A percentile compares a stretch with the other conserved stretches of the same genome.
Conservation (phyloP, 2,113 vertebrate species). For the Microcebus ravelobensis region DNA sequence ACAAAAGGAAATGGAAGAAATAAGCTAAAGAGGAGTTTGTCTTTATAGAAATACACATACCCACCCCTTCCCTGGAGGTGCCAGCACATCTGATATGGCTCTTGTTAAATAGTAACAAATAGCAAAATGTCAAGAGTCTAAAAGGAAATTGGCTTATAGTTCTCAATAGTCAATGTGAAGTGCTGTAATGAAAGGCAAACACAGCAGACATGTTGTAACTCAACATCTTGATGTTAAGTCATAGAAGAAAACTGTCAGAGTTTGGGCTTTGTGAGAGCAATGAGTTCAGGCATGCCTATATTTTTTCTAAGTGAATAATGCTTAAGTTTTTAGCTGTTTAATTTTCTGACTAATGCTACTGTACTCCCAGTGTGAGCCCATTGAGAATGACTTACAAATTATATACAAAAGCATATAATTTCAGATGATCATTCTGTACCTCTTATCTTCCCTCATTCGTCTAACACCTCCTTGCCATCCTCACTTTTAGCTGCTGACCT, state of each 20-base stretch:
- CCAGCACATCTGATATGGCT: background rate
- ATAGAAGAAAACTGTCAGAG: background rate
- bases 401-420: background rate
- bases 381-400: background rate
- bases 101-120: slow-evolving; percentile 49
- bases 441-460: background rate
- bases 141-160: slow-evolving; percentile 22
- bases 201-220: slow-evolving; percentile 30
- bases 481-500: background rate
- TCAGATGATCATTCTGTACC: background rate
- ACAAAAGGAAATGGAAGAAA: background rate
- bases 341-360: slow-evolving; percentile 42
- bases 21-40: background rate
- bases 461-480: background rate
- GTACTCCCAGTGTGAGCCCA: background rate
- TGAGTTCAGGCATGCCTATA: background rate
- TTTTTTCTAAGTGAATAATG: slow-evolving; percentile 40
- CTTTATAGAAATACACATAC: background rate
- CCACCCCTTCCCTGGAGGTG: background rate
- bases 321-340: slow-evolving; percentile 7
- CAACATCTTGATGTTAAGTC: background rate
- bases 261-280: background rate
- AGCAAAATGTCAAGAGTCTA: slow-evolving; percentile 10
- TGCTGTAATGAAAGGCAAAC: slow-evolving; percentile 21
- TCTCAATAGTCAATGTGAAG: background rate